These are phyloP conservation scores for Caenorhabditis virilis DNA, from an alignment of 2,888 invertebrate genomes.

Conservation along the genomic window DNA sequence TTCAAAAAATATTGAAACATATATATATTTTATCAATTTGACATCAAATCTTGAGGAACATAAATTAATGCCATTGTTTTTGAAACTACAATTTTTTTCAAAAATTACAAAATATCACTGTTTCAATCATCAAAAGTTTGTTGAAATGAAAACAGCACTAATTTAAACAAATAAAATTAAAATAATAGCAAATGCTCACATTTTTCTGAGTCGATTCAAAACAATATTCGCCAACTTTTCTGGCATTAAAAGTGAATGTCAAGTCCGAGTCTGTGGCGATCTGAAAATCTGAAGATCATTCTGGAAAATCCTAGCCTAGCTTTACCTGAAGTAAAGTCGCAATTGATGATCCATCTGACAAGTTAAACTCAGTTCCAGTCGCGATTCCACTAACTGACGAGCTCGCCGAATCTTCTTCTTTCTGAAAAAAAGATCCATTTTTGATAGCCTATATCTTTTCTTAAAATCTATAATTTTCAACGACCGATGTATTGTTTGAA, in stretches of 20 bases:
- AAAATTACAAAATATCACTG: no score
- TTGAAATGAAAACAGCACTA: no score
- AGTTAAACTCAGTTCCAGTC: conserved; percentile 37
- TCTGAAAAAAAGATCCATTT: conserved; percentile 13
- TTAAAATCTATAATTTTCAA: no score
- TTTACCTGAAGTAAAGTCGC: conserved; percentile 41
- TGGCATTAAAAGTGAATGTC: conserved; percentile 50
- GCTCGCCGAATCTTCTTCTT: conserved; percentile 48
- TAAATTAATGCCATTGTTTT: no score
- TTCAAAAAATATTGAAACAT: no score
- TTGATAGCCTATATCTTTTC: conserved; percentile 3
- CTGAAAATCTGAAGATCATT: conserved; percentile 11
- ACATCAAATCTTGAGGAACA: no score
- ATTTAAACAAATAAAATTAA: no score
- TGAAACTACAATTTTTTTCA: no score
- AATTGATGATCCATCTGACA: conserved; percentile 45
- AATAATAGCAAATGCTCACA: conserved; percentile 23
- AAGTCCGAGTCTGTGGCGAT: conserved; percentile 55
- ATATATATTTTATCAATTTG: no score
- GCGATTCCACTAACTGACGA: conserved; percentile 42
- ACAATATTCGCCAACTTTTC: conserved; percentile 50
- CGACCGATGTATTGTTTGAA: no score
- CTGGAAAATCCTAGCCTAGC: not conserved
- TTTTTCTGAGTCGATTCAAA: conserved; percentile 45
- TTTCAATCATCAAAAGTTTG: no score